Evolutionary conservation across 2,888 invertebrate species (phyloP), one percentile per base, ranked within the genome.

Genomic region (Cerastoderma edule): DNA sequence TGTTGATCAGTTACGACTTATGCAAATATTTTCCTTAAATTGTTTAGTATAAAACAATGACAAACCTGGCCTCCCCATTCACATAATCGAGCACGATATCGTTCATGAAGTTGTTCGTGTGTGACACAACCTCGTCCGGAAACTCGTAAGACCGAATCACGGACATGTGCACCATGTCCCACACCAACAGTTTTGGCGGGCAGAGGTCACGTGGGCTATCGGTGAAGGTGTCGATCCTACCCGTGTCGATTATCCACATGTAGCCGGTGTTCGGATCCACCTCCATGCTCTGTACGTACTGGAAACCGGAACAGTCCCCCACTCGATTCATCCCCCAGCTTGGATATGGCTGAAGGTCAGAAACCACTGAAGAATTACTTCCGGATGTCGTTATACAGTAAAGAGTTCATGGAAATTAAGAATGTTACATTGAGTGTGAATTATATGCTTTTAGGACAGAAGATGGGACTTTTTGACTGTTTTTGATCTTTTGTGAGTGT

Each of bases 201-300:
- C 84, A 84, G 2, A 72, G 22, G 33, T 83, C 75, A 5, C 44
- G 22, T 35, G 75, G 67, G 1, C 33, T 27, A n/a, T 46, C n/a
- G n/a, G 63, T 44, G 32, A 50, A 39, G 4, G 74, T 71, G 50
- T 81, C 66, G 1, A 78, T 33, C n/a, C 80, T 44, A 1, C 84
- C 84, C 1, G 72, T 78, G 60, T 84, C 84, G n/a, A 84, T 80
- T 19, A 84, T 75, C 84, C 84, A 84, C 83, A 84, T 83, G 46
- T 69, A 76, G 4, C 83, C 83, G 1, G 77, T 80, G 30, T 75
- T 75, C 0, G 80, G 80, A 33, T 83, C 84, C 24, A 84, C 67
- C 32, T 76, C 83, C 78, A 84, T 84, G 48, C 80, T 80, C 30
- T 83, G 83, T 1, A 82, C 82, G 60, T 76, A 80, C 65, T 84